Base-by-base conservation (phyloP, 2,113 vertebrate genomes). In the Brachyhypopomus gauderio region DNA sequence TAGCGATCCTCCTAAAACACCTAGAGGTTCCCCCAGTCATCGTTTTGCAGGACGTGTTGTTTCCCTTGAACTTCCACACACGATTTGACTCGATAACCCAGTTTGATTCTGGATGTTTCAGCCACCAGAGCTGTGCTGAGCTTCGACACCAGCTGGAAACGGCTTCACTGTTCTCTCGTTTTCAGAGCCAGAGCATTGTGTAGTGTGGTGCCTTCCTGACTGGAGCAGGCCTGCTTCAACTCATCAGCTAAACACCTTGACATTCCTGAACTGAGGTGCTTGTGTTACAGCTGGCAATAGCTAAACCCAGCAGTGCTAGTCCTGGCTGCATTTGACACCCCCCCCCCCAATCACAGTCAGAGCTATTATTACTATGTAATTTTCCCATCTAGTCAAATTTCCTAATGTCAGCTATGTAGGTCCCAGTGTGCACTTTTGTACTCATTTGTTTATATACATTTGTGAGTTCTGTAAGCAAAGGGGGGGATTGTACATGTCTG, bases 401-500 rank as follows among this genome's bases (percentile, higher is more conserved):
- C 60, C 59, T n/a, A 9, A 62, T 62, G 22, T 62, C 23, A 27
- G 22, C 17, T 34, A 1, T 5, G 27, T 17, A 66, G 63, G 16
- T 16, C 63, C 12, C 30, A 25, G 16, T 69, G 16, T 34, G 36
- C 19, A n/a, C 17, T 38, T 20, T 30, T 66, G 63, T 36, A 9
- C 19, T 60, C 58, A 60, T 20, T 22, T n/a, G 58, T 22, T 20
- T 60, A 52, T 52, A 16, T 38, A 34, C 27, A 80, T 72, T 86
- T 83, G 78, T 80, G 67, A 75, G 77, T 77, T 41, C 25, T 84
- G 87, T 82, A 52, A 80, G 79, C 84, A 88, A 90, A 88, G 83
- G 85, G 16, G 41, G 14, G 25, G 20, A 25, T 88, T 88, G 87
- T 90, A 89, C 89, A 88, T 82, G 83, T 87, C 91, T 89, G 89